These are phyloP conservation scores for Phyllotreta cruciferae DNA, from an alignment of 2,888 invertebrate species.

Conservation along the genomic window DNA sequence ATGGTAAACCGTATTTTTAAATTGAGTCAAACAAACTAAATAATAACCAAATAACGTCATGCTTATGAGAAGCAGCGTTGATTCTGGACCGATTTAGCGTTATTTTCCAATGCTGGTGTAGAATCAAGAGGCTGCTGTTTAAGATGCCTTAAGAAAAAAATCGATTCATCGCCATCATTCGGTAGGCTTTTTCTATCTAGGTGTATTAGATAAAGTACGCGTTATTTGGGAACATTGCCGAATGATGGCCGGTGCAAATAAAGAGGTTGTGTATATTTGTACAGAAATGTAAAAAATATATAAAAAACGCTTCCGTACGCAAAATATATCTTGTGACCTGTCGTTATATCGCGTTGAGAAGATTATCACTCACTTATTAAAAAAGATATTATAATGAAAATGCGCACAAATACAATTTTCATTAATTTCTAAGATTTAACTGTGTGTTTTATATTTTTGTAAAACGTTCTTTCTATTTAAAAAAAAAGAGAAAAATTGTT, in stretches of 20 bases:
- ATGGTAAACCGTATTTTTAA: slow-evolving; percentile 24
- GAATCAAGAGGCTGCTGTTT: slow-evolving; percentile 17
- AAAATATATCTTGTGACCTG: slow-evolving; percentile 19
- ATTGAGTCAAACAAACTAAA: slow-evolving; percentile 3
- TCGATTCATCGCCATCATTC: background rate
- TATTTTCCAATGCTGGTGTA: slow-evolving; percentile 7
- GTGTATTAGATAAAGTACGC: background rate
- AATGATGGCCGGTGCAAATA: background rate
- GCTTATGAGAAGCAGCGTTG: slow-evolving; percentile 19
- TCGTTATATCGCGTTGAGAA: slow-evolving; percentile 26
- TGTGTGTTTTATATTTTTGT: slow-evolving; percentile 42
- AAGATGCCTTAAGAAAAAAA: slow-evolving; percentile 23
- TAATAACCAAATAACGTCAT: slow-evolving; percentile 12
- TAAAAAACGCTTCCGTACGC: slow-evolving; percentile 21
- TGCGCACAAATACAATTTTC: slow-evolving; percentile 45
- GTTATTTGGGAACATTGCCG: background rate
- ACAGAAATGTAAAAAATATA: slow-evolving; percentile 24
- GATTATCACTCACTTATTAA: slow-evolving; percentile 32
- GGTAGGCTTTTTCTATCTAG: background rate
- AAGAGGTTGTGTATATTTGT: slow-evolving; percentile 25
- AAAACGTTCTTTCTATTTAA: slow-evolving; percentile 41
- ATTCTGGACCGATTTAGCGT: slow-evolving; percentile 22
- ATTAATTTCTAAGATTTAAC: slow-evolving; percentile 40
- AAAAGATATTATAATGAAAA: slow-evolving; percentile 32
- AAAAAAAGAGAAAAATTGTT: slow-evolving; percentile 33